Base-by-base conservation (phyloP, 2,797 vertebrate species). In the Poecilia wingei region DNA sequence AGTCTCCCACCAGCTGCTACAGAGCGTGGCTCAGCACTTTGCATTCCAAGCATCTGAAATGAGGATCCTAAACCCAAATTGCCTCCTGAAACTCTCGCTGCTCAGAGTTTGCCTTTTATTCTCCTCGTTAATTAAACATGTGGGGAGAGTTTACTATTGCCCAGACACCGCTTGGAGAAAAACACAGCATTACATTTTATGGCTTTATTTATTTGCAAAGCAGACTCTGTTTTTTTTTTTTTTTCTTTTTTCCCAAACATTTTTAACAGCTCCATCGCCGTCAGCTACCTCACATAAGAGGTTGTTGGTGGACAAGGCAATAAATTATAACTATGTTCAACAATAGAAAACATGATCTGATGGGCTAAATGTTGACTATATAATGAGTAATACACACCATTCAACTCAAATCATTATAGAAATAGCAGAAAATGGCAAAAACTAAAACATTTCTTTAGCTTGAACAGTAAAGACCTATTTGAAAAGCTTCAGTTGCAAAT, bases 61-160 rank as follows among this genome's bases (percentile, higher is more conserved):
- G 84, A 90, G 87, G 82, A 94, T 89, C 91, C 88, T 91, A 89
- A 92, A 91, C 85, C 78, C 76, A 90, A 93, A 93, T 90, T 90
- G 75, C 81, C 88, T 90, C 86, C 82, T 82, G 82, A 72, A 78
- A 85, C 88, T 77, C 77, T 75, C 9, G 73, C 61, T 33, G 61
- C 79, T 84, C 33, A 77, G 78, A 79, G 80, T 77, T 83, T 8
- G 76, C 83, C 78, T 93, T 88, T 92, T 89, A 90, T 89, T 88
- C 86, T 86, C 72, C 77, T 88, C 81, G 85, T 94, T 93, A 94
- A 94, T 94, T 91, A 95, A 95, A 95, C 91, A 93, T 89, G 89
- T 90, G 87, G 87, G 80, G 84, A 84, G 82, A 83, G 83, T 93
- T 92, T 92, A 87, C 89, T 2, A 47, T 90, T 87, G 74, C 87